phyloP scores from a whole-genome alignment of 2,113 vertebrate genomes.

The Corapipo altera region DNA sequence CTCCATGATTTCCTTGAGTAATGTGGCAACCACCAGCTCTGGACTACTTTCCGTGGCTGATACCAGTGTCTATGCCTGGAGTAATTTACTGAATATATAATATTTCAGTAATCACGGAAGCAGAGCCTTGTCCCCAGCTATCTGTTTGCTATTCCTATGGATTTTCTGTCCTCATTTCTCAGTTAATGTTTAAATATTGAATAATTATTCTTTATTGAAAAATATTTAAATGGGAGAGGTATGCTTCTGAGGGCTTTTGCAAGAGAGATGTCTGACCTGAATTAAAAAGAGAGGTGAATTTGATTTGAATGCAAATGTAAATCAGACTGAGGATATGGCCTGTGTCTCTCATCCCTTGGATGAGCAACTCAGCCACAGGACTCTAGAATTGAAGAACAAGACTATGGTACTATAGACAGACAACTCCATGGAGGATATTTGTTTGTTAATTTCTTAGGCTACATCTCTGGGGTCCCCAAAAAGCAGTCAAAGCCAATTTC shows the following conservation, averaged over 20 bases:
- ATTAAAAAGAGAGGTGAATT: neutral
- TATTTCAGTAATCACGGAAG: neutral
- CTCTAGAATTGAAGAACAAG: neutral
- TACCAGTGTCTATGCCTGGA: neutral
- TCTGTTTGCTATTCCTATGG: neutral
- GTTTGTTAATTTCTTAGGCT: neutral
- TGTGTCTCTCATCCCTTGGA: neutral
- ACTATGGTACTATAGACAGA: neutral
- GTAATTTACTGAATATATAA: neutral
- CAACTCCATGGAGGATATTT: neutral
- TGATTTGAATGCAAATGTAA: neutral
- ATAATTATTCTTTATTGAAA: neutral
- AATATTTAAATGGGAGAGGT: neutral
- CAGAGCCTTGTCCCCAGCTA: neutral
- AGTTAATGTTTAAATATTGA: neutral
- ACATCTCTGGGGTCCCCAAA: neutral
- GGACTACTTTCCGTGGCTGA: neutral
- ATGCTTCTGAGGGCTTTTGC: neutral
- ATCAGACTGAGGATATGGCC: neutral
- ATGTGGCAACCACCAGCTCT: neutral
- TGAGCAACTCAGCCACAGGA: neutral
- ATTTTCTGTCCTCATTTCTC: neutral
- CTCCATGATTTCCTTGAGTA: neutral
- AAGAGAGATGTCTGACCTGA: neutral
- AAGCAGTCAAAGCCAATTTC: neutral